These are phyloP conservation scores for Caenorhabditis zanzibari DNA, from an alignment of 2,888 invertebrate species.

Conservation along the genomic window DNA sequence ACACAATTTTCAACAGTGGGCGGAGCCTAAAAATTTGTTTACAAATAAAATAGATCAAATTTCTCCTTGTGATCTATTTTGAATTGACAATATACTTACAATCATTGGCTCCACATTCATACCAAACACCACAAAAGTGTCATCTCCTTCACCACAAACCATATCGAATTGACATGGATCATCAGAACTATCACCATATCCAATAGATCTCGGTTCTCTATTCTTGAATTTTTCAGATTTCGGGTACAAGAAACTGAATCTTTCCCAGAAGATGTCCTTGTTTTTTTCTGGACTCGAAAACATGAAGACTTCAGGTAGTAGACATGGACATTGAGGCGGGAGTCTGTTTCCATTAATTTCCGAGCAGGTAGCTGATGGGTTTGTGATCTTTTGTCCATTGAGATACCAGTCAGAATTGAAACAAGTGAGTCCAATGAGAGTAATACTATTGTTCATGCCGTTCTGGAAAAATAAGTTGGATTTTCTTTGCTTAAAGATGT, in stretches of 20 bases:
- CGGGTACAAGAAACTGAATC: constrained; percentile 5
- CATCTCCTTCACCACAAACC: background rate
- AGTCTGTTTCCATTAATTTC: too few species aligned
- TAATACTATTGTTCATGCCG: background rate
- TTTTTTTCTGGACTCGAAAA: background rate
- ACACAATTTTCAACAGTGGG: too few species aligned
- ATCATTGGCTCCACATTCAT: constrained; percentile 3
- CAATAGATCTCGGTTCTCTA: background rate
- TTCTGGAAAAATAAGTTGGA: background rate
- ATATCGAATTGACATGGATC: too few species aligned
- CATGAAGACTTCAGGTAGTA: background rate
- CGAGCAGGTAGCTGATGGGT: background rate
- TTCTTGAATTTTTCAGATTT: constrained; percentile 2
- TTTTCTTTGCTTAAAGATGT: too few species aligned
- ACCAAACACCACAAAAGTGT: constrained; percentile 16
- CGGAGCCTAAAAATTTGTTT: too few species aligned
- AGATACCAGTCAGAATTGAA: background rate
- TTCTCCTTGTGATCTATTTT: too few species aligned
- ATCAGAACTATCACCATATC: too few species aligned
- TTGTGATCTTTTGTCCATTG: background rate
- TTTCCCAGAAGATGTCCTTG: background rate
- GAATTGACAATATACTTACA: too few species aligned
- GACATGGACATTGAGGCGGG: background rate
- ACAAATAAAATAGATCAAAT: too few species aligned
- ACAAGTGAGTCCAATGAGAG: background rate